Evolutionary conservation across 2,888 invertebrate species (phyloP), one percentile per base, ranked within the genome.

Genomic region (Lysandra coridon): DNA sequence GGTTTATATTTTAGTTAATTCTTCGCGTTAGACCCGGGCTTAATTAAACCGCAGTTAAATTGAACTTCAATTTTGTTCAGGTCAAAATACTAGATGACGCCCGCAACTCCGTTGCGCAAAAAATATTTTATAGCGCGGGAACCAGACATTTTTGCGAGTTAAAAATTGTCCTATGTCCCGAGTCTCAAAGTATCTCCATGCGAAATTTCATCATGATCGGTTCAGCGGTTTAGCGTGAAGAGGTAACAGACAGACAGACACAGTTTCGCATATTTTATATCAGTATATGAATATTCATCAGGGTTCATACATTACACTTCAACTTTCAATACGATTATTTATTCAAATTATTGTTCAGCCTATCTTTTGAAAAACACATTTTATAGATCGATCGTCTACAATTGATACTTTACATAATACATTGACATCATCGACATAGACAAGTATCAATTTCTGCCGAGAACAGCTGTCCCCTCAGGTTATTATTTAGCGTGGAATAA

Each of bases 1-100:
- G 75, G 44, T 69, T 64, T 62, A 64, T 40, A 79, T 79, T 75
- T 76, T 76, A 76, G 76, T 76, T 64, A 75, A 74, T 49, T 79
- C 75, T 75, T 64, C 60, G 64, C 62, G 75, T 75, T 62, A 57
- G 49, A 76, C n/a, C 57, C 57, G 33, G 76, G 76, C 76, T 33
- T 76, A 33, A 76, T 76, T 76, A 76, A 76, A 76, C 76, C 76
- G 53, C 76, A 76, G 33, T n/a, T 30, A 75, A 64, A 69, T 69
- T 37, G 17, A 69, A 69, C 69, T 69, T 33, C 37, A 69, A 69
- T 69, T 30, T 17, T 1, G 30, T 69, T 69, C 30, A 33, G 23
- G 10, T 62, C 30, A 69, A 23, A 57, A 57, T 57, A 17, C 33
- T 49, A 10, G 6, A 49, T 2, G 2, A 49, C 3, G 49, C 10